Evolutionary conservation across 2,888 invertebrate species (phyloP).

Genomic region (Lycophotia porphyrea): DNA sequence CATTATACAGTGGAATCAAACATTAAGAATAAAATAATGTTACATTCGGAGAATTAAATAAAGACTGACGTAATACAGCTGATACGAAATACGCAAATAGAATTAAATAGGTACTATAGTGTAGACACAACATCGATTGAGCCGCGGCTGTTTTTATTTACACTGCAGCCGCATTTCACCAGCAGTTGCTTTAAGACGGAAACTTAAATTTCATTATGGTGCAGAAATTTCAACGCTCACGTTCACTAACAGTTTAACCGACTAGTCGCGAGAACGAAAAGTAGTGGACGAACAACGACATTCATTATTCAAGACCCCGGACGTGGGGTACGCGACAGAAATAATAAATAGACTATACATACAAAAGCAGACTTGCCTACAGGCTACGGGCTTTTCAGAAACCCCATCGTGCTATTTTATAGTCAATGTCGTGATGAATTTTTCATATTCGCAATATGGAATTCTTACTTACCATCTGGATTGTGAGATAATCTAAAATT

Average conservation of each 20-base stretch:
- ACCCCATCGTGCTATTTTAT: conserved; percentile 44
- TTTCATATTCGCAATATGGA: conserved; percentile 23
- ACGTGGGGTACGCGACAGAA: conserved; percentile 70
- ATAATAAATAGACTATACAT: conserved; percentile 69
- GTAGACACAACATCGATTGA: conserved; percentile 44
- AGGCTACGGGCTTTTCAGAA: conserved; percentile 46
- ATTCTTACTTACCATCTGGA: conserved; percentile 10
- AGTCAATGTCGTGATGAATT: conserved; percentile 8
- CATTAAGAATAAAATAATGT: conserved; percentile 14
- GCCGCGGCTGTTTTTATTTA: conserved; percentile 17
- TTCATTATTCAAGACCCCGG: conserved; percentile 73
- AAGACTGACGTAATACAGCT: conserved; percentile 22
- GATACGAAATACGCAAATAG: conserved; percentile 27
- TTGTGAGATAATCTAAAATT: conserved; percentile 27
- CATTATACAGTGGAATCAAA: conserved; percentile 5
- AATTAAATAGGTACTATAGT: conserved; percentile 27
- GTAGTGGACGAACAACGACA: conserved; percentile 54
- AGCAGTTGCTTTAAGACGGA: conserved; percentile 13
- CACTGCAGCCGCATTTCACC: conserved; percentile 24
- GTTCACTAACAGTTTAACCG: conserved; percentile 33
- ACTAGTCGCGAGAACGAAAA: conserved; percentile 58
- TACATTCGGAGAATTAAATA: conserved; percentile 17
- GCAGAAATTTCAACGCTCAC: conserved; percentile 23
- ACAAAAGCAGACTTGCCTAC: conserved; percentile 44
- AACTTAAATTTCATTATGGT: conserved; percentile 39